Conservation (phyloP, 64 coral and sea anemone species). For the Actinia equina region DNA sequence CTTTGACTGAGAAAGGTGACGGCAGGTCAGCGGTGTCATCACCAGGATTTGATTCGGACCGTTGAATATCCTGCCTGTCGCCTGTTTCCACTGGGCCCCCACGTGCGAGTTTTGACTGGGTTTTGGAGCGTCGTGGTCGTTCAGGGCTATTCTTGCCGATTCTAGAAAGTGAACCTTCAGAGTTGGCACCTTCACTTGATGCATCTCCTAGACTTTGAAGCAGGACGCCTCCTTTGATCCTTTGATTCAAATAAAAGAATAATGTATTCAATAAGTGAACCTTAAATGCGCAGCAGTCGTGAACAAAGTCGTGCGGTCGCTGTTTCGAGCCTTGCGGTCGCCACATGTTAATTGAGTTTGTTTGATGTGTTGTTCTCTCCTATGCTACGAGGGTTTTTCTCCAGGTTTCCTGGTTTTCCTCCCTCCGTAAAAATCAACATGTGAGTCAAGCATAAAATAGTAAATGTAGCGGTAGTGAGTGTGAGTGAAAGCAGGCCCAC, state of each 20-base stretch:
- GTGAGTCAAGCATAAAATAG: too few relatives aligned
- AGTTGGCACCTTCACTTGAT: slow-evolving; percentile 38
- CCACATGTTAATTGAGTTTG: too few relatives aligned
- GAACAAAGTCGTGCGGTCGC: too few relatives aligned
- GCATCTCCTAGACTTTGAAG: slow-evolving; percentile 12
- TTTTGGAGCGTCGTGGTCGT: slow-evolving; percentile 1
- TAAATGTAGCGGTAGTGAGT: too few relatives aligned
- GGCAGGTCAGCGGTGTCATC: slow-evolving; percentile 32
- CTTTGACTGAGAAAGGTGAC: slow-evolving; percentile 35
- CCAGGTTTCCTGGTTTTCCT: too few relatives aligned
- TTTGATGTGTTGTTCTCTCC: too few relatives aligned
- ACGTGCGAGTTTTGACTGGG: background rate
- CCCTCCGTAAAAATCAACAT: too few relatives aligned
- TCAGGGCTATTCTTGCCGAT: slow-evolving; percentile 8
- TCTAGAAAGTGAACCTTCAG: slow-evolving; percentile 16
- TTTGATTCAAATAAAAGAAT: background rate
- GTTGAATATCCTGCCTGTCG: background rate
- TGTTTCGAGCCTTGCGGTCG: too few relatives aligned
- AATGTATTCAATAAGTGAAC: too few relatives aligned
- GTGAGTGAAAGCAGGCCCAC: too few relatives aligned
- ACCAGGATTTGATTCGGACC: background rate
- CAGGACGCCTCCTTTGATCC: background rate
- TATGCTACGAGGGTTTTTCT: too few relatives aligned
- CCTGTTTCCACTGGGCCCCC: background rate
- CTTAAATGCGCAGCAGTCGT: too few relatives aligned